Conservation (phyloP, 2,113 vertebrate genomes). For the Agapornis roseicollis region DNA sequence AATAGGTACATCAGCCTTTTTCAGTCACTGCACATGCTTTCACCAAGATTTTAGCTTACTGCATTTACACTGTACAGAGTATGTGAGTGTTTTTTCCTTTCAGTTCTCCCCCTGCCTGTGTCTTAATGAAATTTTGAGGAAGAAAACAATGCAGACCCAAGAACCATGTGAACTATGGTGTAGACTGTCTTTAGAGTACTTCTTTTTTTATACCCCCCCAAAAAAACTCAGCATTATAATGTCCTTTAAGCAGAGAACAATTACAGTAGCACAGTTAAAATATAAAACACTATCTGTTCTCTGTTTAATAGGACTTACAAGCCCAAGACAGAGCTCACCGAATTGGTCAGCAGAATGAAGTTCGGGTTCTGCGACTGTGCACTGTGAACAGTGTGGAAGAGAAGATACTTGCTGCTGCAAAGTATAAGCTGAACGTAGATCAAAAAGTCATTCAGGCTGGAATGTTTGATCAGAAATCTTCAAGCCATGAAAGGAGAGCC, state of each 20-base stretch:
- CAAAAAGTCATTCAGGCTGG: slow-evolving; percentile 91
- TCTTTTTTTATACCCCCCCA: background rate
- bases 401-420: slow-evolving; percentile 88
- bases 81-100: background rate
- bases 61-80: background rate
- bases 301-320: slow-evolving; percentile 81
- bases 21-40: background rate
- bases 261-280: background rate
- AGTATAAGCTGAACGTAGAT: slow-evolving; percentile 90
- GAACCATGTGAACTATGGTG: background rate
- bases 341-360: slow-evolving; percentile 90
- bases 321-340: slow-evolving; percentile 88
- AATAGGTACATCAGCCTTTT: background rate
- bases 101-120: background rate
- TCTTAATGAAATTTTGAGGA: background rate
- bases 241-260: background rate
- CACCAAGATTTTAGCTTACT: background rate
- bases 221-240: background rate
- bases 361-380: slow-evolving; percentile 85
- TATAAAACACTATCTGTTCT: background rate
- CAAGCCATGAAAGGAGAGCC: slow-evolving; percentile 85
- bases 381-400: slow-evolving; percentile 91
- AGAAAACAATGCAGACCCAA: background rate
- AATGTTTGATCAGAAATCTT: slow-evolving; percentile 93
- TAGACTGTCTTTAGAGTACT: background rate